A percentile compares a stretch with the other conserved stretches of the same genome.
These are phyloP conservation scores for Hartigia nigra DNA, from an alignment of 2,888 invertebrate species.

Conservation along the genomic window DNA sequence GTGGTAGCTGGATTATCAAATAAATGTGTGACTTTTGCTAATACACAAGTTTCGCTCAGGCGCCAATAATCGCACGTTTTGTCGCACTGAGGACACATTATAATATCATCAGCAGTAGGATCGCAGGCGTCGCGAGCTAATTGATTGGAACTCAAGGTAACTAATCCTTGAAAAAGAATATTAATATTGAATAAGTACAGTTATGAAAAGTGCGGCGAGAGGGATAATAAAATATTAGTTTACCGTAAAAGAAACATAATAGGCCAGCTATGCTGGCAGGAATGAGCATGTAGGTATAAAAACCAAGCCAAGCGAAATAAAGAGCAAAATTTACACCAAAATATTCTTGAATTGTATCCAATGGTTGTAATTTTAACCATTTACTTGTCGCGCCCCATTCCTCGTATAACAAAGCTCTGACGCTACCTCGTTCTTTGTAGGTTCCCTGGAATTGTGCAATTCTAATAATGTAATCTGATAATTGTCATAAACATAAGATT, in stretches of 20 bases:
- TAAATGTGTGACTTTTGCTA: conserved; percentile 79
- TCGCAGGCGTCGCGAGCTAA: conserved; percentile 46
- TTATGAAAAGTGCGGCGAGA: no score
- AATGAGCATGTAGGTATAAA: conserved; percentile 86
- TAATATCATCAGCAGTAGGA: conserved; percentile 56
- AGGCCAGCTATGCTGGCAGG: conserved; percentile 78
- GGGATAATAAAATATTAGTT: conserved; percentile 48
- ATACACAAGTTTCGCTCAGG: conserved; percentile 77
- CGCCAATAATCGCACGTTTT: conserved; percentile 80
- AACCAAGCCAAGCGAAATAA: conserved; percentile 88
- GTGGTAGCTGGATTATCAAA: conserved; percentile 86
- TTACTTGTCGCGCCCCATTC: conserved; percentile 80
- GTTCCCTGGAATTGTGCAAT: conserved; percentile 68
- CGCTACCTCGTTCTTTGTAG: conserved; percentile 65
- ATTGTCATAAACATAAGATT: conserved; percentile 21
- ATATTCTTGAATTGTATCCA: conserved; percentile 82
- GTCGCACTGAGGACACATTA: conserved; percentile 88
- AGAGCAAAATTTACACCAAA: conserved; percentile 82
- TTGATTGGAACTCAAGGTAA: conserved; percentile 40
- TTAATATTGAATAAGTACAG: no score
- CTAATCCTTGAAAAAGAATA: conserved; percentile 33
- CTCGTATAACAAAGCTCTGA: conserved; percentile 70
- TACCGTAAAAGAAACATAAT: conserved; percentile 74
- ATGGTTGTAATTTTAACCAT: conserved; percentile 79
- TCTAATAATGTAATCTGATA: conserved; percentile 6